Evolutionary conservation across 1,140 invertebrate genomes (phyloP).

Genomic region (Cydia amplana): DNA sequence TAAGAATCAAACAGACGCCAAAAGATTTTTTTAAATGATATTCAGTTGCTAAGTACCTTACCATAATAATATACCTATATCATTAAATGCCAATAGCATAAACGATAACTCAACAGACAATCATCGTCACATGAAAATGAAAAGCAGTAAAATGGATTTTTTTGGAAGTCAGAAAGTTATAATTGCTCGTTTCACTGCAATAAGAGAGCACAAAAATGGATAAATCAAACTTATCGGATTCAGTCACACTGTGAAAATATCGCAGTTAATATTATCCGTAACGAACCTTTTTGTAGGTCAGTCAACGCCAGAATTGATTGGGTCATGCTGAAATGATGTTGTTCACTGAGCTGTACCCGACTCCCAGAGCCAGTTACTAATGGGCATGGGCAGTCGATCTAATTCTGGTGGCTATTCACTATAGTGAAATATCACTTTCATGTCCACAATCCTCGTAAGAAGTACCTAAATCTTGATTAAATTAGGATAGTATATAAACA

Average conservation of each 20-base stretch:
- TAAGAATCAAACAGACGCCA: too few species aligned
- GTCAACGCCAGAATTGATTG: slow-evolving; percentile 19
- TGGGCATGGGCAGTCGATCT: not conserved
- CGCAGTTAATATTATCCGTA: slow-evolving; percentile 7
- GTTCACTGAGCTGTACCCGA: slow-evolving; percentile 20
- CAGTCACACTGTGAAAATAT: slow-evolving; percentile 8
- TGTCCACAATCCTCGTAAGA: not conserved
- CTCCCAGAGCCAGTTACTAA: not conserved
- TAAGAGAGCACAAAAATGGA: not conserved
- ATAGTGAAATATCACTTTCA: slow-evolving; percentile 27
- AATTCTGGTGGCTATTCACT: slow-evolving; percentile 27
- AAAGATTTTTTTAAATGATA: too few species aligned
- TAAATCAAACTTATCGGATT: slow-evolving; percentile 2
- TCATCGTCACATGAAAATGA: too few species aligned
- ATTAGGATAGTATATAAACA: too few species aligned
- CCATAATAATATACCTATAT: too few species aligned
- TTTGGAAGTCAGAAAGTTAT: not conserved
- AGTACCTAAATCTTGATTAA: too few species aligned
- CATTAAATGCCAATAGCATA: too few species aligned
- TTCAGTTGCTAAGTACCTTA: too few species aligned
- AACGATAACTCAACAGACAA: too few species aligned
- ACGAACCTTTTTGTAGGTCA: slow-evolving; percentile 29
- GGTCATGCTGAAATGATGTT: slow-evolving; percentile 11
- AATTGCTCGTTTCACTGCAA: slow-evolving; percentile 1
- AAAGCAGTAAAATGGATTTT: too few species aligned